A percentile compares a stretch with the other conserved stretches of the same genome.
Conservation (phyloP, 2,113 vertebrate species). For the Peucedramus taeniatus region DNA sequence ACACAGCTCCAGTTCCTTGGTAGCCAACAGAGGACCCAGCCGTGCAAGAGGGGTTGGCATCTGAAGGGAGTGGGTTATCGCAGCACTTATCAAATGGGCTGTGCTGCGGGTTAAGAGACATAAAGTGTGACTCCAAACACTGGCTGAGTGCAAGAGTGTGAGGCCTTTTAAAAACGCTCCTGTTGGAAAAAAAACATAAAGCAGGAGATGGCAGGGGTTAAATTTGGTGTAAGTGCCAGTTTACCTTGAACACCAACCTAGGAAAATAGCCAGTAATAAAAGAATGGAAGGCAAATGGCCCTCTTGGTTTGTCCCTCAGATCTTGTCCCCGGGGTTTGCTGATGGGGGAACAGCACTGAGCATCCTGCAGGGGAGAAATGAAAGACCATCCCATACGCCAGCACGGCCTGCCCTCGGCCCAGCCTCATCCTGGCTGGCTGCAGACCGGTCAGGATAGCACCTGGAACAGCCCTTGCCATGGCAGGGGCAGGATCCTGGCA, state of each 20-base stretch:
- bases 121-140: neutral
- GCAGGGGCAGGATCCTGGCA: neutral
- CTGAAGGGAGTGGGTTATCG: neutral
- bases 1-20: neutral
- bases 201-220: neutral
- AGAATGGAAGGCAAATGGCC: neutral
- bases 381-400: conserved; percentile 33
- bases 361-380: conserved; percentile 39
- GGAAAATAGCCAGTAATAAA: neutral
- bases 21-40: rapidly evolving
- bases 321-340: neutral
- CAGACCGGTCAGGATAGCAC: neutral
- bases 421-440: neutral
- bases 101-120: neutral
- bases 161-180: neutral
- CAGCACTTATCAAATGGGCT: neutral
- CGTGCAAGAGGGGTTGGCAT: neutral
- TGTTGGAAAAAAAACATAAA: neutral
- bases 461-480: neutral
- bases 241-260: neutral
- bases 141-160: rapidly evolving
- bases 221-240: neutral
- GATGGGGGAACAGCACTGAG: neutral
- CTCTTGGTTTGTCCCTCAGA: neutral
- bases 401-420: neutral